Evolutionary conservation across 1,140 invertebrate genomes (phyloP), one percentile per base, ranked within the genome.

Genomic region (Musca domestica): DNA sequence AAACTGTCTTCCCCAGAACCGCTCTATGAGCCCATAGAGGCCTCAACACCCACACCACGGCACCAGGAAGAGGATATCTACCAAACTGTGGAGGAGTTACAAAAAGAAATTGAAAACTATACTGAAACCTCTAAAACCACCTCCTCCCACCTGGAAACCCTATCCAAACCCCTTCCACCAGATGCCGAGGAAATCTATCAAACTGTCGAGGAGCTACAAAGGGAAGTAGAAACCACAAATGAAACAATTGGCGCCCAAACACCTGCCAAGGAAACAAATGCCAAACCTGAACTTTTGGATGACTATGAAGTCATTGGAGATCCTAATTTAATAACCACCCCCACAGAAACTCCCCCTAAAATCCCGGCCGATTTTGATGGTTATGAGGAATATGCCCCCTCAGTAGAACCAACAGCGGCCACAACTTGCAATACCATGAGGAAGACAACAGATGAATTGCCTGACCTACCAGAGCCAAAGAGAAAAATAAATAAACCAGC

Each of bases 11-110:
- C 20, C 4, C 30, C 64, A 27, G 76, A 77, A 9, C 68, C 73
- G n/a, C 67, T 77, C 22, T 80, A 80, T 65, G 78, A 80, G 68
- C 76, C 78, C 41, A 78, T 80, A 20, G 52, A 79, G 75, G 72
- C 75, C 76, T 74, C 72, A 47, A 47, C 25, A 15, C 6, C 61
- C 70, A 12, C 71, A 67, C n/a, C n/a, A n/a, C n/a, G n/a, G n/a
- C n/a, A n/a, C n/a, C n/a, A 51, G 19, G 56, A 61, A 0, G 75
- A 77, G 52, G 76, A 77, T 49, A 80, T 80, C 46, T 81, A 81
- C 58, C 78, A 78, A 63, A 80, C 73, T 0, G 65, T 78, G 47
- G 74, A 76, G 23, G 76, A 81, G 66, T 71, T 41, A 9, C 4
- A 41, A 41, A 41, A 10, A 10, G 34, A 41, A 12, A 41, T 41